These are phyloP conservation scores for Picathartes gymnocephalus DNA, from an alignment of 2,113 vertebrate species.

Conservation along the genomic window DNA sequence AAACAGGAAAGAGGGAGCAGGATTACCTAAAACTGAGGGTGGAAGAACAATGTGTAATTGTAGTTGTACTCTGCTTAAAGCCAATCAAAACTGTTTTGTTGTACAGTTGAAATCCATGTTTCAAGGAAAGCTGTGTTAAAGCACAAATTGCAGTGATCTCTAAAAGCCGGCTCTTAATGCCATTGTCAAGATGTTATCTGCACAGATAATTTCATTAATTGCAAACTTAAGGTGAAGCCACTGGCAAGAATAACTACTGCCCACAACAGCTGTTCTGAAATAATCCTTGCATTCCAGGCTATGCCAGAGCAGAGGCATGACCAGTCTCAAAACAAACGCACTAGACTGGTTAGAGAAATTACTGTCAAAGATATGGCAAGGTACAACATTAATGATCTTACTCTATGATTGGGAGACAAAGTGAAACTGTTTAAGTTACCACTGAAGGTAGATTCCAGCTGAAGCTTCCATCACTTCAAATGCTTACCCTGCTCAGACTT, in stretches of 20 bases:
- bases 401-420: neutral
- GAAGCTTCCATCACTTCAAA: neutral
- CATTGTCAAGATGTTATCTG: neutral
- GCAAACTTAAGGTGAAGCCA: neutral
- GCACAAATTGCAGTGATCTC: neutral
- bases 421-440: neutral
- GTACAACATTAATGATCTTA: neutral
- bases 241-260: neutral
- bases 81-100: neutral
- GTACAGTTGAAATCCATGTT: neutral
- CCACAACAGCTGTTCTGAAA: neutral
- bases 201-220: neutral
- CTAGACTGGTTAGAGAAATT: neutral
- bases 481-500: neutral
- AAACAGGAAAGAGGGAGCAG: neutral
- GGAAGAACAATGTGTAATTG: neutral
- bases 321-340: neutral
- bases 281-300: neutral
- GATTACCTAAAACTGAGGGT: neutral
- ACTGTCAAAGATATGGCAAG: neutral
- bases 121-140: neutral
- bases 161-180: neutral
- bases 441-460: neutral
- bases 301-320: neutral
- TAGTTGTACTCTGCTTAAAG: neutral